Evolutionary conservation across 2,797 vertebrate genomes (phyloP).

Genomic region (Gambusia yucatana): DNA sequence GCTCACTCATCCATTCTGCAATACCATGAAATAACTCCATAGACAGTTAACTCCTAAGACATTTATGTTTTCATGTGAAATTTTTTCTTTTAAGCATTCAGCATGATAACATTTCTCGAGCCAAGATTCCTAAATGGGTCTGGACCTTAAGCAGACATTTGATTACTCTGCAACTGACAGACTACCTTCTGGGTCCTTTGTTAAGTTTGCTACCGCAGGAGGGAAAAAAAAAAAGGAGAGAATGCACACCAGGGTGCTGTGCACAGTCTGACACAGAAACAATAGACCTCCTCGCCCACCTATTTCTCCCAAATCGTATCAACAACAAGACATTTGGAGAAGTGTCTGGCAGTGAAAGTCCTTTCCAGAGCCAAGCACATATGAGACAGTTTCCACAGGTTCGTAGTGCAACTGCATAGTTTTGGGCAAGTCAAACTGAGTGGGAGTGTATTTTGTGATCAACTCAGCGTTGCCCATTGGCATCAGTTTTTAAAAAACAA

Average conservation of each 20-base stretch:
- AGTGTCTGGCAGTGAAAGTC: background rate
- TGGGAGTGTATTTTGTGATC: slow-evolving; percentile 2
- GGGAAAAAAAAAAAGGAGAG: background rate
- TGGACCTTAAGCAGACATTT: slow-evolving; percentile 6
- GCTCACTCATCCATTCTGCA: background rate
- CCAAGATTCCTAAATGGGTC: slow-evolving; percentile 3
- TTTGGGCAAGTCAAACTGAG: slow-evolving; percentile 1
- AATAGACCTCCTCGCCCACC: slow-evolving; percentile 18
- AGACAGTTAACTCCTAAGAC: background rate
- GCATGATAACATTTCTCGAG: background rate
- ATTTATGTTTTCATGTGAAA: background rate
- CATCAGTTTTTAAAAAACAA: background rate
- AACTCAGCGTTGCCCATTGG: background rate
- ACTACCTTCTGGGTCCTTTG: slow-evolving; percentile 1
- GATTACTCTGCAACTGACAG: slow-evolving; percentile 6
- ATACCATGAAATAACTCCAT: background rate
- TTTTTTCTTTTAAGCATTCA: slow-evolving; percentile 1
- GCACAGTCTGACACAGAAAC: slow-evolving; percentile 11
- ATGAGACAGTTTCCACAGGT: background rate
- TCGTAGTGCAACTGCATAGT: background rate
- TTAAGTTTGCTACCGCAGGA: slow-evolving; percentile 1
- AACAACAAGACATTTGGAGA: slow-evolving; percentile 13
- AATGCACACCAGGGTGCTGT: background rate
- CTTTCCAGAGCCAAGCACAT: slow-evolving; percentile 1
- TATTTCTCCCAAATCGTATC: slow-evolving; percentile 11